A percentile compares a stretch with the other conserved stretches of the same genome.
Evolutionary conservation across 2,113 vertebrate genomes (phyloP).

Genomic region (Etheostoma spectabile): DNA sequence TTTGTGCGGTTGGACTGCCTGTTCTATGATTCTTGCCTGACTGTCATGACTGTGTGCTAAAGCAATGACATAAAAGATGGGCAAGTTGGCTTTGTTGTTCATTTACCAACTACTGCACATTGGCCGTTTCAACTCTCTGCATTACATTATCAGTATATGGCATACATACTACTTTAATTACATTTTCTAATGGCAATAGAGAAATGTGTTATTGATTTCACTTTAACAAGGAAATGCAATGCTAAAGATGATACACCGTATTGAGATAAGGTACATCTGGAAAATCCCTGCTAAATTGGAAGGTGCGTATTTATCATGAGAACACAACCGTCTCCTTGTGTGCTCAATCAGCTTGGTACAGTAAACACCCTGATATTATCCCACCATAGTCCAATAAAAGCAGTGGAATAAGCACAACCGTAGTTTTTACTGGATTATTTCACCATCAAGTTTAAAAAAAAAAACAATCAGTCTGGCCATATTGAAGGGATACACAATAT

Average conservation of each 20-base stretch:
- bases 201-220: constrained; percentile 22
- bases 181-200: constrained; percentile 22
- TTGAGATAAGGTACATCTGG: constrained; percentile 22
- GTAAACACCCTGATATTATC: not conserved
- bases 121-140: constrained; percentile 7
- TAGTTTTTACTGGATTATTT: constrained; percentile 12
- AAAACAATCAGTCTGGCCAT: constrained; percentile 6
- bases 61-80: constrained; percentile 18
- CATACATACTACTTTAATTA: constrained; percentile 11
- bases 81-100: not conserved
- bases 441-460: constrained; percentile 25
- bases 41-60: constrained; percentile 2
- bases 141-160: constrained; percentile 2
- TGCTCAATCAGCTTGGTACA: constrained; percentile 29
- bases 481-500: constrained; percentile 6
- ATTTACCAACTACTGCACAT: constrained; percentile 20
- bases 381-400: constrained; percentile 25
- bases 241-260: constrained; percentile 24
- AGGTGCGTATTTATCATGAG: constrained; percentile 54
- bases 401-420: constrained; percentile 5
- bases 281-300: constrained; percentile 35
- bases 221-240: constrained; percentile 37
- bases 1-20: not conserved
- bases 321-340: constrained; percentile 20
- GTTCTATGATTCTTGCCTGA: not conserved